These are phyloP conservation scores for Morbakka virulenta DNA, from an alignment of 30 jellyfish, hydroid and myxozoan genomes.

Conservation along the genomic window DNA sequence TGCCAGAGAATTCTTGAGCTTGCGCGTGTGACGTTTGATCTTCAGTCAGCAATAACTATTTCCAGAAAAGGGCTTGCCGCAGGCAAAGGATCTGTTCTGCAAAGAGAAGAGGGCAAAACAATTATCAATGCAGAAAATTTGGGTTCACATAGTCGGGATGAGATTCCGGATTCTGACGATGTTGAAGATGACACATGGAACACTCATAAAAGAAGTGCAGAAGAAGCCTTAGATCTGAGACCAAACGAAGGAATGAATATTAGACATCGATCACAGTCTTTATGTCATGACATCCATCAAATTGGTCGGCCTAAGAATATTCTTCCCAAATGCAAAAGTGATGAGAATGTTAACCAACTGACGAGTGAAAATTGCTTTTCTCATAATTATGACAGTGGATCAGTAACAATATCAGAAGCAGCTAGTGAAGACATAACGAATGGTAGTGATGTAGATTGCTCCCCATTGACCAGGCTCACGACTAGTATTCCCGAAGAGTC, in stretches of 20 bases:
- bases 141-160: too few species aligned
- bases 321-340: neutral
- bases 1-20: conserved; percentile 77
- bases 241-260: neutral
- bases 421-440: too few species aligned
- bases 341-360: neutral
- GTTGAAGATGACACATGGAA: neutral
- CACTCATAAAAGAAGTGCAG: too few species aligned
- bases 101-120: too few species aligned
- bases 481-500: too few species aligned
- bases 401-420: neutral
- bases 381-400: neutral
- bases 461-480: too few species aligned
- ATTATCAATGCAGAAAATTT: too few species aligned
- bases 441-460: too few species aligned
- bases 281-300: neutral
- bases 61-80: conserved; percentile 20
- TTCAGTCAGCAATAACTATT: conserved; percentile 15
- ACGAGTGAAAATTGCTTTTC: neutral
- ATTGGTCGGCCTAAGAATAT: neutral
- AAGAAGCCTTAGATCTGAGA: too few species aligned
- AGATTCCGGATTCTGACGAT: neutral
- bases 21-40: conserved; percentile 56
- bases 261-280: neutral
- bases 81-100: too few species aligned